Evolutionary conservation across 2,797 vertebrate species (phyloP), one percentile per base, ranked within the genome.

Genomic region (Lates japonicus): DNA sequence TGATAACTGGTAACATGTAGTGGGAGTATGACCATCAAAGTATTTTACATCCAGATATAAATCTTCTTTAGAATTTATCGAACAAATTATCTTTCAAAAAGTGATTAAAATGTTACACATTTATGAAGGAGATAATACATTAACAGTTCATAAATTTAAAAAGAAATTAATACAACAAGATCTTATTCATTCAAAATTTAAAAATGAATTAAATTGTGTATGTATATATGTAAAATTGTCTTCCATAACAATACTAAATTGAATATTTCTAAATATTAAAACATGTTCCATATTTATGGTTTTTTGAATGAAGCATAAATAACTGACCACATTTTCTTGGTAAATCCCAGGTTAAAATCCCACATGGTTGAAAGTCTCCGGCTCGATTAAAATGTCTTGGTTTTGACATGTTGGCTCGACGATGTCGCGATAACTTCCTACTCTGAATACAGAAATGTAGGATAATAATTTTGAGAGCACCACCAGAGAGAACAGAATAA

Each of bases 381-480:
- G 70, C 62, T 93, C 79, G 84, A 94, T 90, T 90, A 83, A 85
- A 88, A 88, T 48, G 90, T 29, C 90, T 91, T 13, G 3, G 19
- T 10, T 31, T 41, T 69, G 31, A 70, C 16, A 42, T 14, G 49
- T 44, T 39, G 65, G 5, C 37, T 65, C 16, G 39, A 33, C 62
- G 70, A 49, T 84, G 68, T 91, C 87, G 84, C 89, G 83, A 88
- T 83, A 82, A 82, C 70, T 82, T 78, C 72, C 19, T 25, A 1
- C 31, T 80, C 7, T 79, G 37, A 54, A 1, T 17, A 20, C 72
- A 76, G 52, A 57, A 67, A 78, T 80, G 44, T 37, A 20, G 31
- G 33, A 25, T 17, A 66, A 68, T 48, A 33, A 51, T 51, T 29
- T 42, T 25, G 3, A 29, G 19, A 41, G 19, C 65, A 14, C 55